phyloP scores from a whole-genome alignment of 2,888 invertebrate genomes.

The Caenorhabditis sulstoni region DNA sequence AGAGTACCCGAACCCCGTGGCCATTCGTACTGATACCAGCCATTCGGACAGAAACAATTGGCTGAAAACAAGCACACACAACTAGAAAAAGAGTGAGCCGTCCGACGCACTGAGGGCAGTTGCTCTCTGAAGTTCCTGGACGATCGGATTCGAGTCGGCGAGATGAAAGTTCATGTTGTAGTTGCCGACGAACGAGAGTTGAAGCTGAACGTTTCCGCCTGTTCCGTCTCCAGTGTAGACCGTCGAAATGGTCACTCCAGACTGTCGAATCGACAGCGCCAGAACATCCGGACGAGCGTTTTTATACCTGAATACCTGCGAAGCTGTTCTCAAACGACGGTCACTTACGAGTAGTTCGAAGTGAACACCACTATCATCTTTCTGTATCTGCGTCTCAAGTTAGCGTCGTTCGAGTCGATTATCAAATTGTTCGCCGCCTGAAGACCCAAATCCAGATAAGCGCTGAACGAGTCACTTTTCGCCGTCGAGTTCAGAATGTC shows the following conservation, averaged over 20 bases:
- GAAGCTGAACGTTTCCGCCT: background rate
- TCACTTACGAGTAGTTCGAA: constrained; percentile 23
- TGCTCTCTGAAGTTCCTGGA: constrained; percentile 13
- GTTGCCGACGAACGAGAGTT: constrained; percentile 16
- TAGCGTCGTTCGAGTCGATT: constrained; percentile 1
- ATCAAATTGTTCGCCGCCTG: constrained; percentile 10
- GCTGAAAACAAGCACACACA: constrained; percentile 12
- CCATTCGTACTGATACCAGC: constrained; percentile 29
- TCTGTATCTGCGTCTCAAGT: constrained; percentile 7
- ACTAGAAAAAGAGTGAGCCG: background rate
- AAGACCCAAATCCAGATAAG: constrained; percentile 23
- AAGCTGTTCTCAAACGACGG: too few species aligned
- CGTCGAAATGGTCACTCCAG: constrained; percentile 21
- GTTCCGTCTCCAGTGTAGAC: constrained; percentile 24
- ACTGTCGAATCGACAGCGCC: constrained; percentile 13
- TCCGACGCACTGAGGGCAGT: background rate
- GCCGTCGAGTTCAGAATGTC: constrained; percentile 9
- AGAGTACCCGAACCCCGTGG: constrained; percentile 11
- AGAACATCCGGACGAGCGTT: constrained; percentile 23
- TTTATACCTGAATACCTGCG: constrained; percentile 30
- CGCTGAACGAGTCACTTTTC: constrained; percentile 16
- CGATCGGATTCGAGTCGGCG: background rate
- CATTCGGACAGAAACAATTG: constrained; percentile 28
- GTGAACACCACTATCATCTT: constrained; percentile 28
- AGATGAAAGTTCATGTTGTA: constrained; percentile 33